phyloP scores from a whole-genome alignment of 2,113 vertebrate species.

The Sakesphorus luctuosus region DNA sequence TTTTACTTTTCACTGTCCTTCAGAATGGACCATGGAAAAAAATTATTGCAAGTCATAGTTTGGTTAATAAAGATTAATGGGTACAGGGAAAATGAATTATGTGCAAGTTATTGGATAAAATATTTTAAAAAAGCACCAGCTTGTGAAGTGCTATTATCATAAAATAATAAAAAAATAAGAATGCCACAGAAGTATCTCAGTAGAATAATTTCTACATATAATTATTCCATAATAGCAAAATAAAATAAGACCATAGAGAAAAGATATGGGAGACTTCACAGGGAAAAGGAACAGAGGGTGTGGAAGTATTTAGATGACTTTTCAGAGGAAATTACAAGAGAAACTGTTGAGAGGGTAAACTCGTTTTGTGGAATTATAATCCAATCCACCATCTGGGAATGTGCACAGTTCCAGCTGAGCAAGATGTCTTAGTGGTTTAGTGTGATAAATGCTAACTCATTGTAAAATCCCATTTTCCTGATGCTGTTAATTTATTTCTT shows the following conservation, averaged over 20 bases:
- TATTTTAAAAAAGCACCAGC: not conserved
- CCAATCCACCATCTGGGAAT: slow-evolving; percentile 56
- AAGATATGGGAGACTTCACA: not conserved
- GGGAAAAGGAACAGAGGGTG: not conserved
- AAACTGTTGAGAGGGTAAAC: slow-evolving; percentile 44
- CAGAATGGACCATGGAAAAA: not conserved
- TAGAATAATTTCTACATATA: not conserved
- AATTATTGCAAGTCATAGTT: not conserved
- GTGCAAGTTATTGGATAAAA: not conserved
- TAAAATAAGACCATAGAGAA: not conserved
- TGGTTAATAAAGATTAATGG: not conserved
- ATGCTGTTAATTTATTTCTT: slow-evolving; percentile 52
- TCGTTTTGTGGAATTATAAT: slow-evolving; percentile 51
- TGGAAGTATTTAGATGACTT: slow-evolving; percentile 27
- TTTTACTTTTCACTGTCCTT: not conserved
- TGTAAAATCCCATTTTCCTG: slow-evolving; percentile 26
- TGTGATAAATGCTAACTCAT: slow-evolving; percentile 60
- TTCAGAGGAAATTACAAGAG: slow-evolving; percentile 32
- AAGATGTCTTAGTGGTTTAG: slow-evolving; percentile 36
- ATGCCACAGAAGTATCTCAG: not conserved
- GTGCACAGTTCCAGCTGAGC: slow-evolving; percentile 25
- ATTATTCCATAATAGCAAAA: not conserved
- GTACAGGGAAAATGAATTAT: not conserved
- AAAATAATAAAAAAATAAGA: not conserved
- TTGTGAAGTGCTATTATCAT: not conserved